These are phyloP conservation scores for Phodopus roborovskii DNA, from an alignment of 2,113 vertebrate genomes.

Conservation along the genomic window DNA sequence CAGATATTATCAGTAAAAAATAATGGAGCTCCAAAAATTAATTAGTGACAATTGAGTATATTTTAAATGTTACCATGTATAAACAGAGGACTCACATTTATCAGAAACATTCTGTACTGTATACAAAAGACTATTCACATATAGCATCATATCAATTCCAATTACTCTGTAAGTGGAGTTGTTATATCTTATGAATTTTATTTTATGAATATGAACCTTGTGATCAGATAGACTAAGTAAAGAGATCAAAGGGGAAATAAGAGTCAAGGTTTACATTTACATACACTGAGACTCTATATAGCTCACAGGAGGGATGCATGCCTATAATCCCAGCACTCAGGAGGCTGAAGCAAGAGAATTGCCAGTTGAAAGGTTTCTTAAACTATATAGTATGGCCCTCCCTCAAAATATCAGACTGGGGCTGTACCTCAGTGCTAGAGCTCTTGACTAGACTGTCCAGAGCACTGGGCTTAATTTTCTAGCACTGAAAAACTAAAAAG, in stretches of 20 bases:
- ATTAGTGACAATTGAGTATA: neutral
- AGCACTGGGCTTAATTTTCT: neutral
- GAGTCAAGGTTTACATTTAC: neutral
- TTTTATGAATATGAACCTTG: slow-evolving; percentile 37
- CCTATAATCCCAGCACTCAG: neutral
- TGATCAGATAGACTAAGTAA: neutral
- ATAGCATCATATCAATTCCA: neutral
- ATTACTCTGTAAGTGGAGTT: neutral
- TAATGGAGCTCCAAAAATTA: neutral
- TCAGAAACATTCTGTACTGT: neutral
- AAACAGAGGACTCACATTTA: neutral
- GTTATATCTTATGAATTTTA: neutral
- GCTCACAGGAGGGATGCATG: neutral
- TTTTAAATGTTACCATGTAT: neutral
- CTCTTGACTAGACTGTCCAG: neutral
- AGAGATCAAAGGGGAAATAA: neutral
- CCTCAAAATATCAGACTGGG: neutral
- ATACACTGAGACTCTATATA: neutral
- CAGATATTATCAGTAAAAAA: neutral
- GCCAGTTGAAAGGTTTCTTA: neutral
- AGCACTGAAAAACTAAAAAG: neutral
- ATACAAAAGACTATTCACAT: neutral
- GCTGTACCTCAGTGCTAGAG: neutral
- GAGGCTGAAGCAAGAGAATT: neutral
- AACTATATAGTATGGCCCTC: neutral